Base-by-base conservation (phyloP, 2,113 vertebrate species). In the Tringa solitaria region DNA sequence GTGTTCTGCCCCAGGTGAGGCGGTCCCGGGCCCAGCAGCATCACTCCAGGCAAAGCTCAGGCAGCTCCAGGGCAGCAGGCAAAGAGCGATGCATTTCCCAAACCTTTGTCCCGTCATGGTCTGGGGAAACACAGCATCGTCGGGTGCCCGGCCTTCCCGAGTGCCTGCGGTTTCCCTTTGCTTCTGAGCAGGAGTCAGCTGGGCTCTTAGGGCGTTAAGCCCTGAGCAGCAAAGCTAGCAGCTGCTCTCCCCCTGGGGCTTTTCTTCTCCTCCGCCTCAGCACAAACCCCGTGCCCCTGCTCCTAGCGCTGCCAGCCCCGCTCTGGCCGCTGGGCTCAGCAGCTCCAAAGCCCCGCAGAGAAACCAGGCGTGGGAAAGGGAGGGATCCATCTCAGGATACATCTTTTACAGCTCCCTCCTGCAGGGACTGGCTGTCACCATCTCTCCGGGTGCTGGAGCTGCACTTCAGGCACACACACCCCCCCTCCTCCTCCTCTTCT, bases 141-240 rank as follows among this genome's bases (percentile, higher is more conserved):
- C 6, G 8, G 46, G 33, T n/a, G 65, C 43, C 53, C 0, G 1
- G 67, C 53, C 0, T 32, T 45, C 37, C 75, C 1, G 6, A 63
- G 27, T 19, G 87, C 77, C 85, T 51, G 72, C 16, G 0, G 17
- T 76, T 82, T 83, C 83, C 77, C 82, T 93, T 84, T 48, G 78
- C 56, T 89, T 43, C 91, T 76, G 86, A 82, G 73, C 79, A 19
- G 84, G 46, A 80, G 33, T 92, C 88, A 96, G 97, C 95, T 95
- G 95, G 91, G 84, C 76, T 95, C 95, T 95, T 90, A 95, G 72
- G 81, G 82, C 89, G 8, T 90, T 97, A 97, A 96, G 95, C 92
- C 90, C 48, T 60, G 56, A 92, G 92, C 60, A 88, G 87, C 76
- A 95, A 91, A 96, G 92, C 94, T 30, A 84, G 87, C 39, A 32